Percentiles rank a stretch among this genome's conserved stretches.
These are phyloP conservation scores for Ernsta delagoae DNA, from an alignment of 2,888 invertebrate species.

Conservation along the genomic window DNA sequence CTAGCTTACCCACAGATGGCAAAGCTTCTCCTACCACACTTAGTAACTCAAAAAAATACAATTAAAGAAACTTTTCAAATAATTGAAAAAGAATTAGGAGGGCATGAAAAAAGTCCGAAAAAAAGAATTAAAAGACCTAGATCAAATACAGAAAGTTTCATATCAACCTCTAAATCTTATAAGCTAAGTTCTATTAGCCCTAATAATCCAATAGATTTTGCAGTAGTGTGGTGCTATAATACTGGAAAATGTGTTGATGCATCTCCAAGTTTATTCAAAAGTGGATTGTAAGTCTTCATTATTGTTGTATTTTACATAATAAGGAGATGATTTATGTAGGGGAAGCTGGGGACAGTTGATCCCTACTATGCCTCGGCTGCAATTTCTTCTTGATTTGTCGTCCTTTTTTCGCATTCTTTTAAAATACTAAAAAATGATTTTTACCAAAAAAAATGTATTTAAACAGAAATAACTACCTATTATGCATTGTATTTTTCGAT, in stretches of 20 bases:
- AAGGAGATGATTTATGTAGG: no score
- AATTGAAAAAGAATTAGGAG: slow-evolving; percentile 57
- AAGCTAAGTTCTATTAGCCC: slow-evolving; percentile 45
- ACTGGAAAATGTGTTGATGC: slow-evolving; percentile 94
- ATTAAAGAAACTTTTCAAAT: slow-evolving; percentile 65
- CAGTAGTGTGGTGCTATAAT: slow-evolving; percentile 85
- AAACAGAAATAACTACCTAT: neutral
- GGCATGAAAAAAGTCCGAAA: slow-evolving; percentile 50
- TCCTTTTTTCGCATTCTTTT: no score
- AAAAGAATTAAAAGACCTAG: slow-evolving; percentile 54
- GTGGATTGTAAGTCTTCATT: slow-evolving; percentile 68
- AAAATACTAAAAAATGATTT: no score
- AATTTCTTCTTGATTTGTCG: no score
- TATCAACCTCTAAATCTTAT: slow-evolving; percentile 30
- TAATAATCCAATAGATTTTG: slow-evolving; percentile 53
- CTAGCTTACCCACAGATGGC: slow-evolving; percentile 65
- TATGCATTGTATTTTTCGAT: neutral
- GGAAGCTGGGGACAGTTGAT: no score
- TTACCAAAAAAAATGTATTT: neutral
- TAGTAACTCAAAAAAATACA: slow-evolving; percentile 76
- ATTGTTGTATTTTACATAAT: neutral
- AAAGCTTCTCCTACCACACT: slow-evolving; percentile 80
- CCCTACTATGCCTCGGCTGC: no score
- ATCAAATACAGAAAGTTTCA: slow-evolving; percentile 38
- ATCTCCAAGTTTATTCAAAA: slow-evolving; percentile 85